Evolutionary conservation across 1,140 invertebrate species (phyloP).

Genomic region (Portunus trituberculatus): DNA sequence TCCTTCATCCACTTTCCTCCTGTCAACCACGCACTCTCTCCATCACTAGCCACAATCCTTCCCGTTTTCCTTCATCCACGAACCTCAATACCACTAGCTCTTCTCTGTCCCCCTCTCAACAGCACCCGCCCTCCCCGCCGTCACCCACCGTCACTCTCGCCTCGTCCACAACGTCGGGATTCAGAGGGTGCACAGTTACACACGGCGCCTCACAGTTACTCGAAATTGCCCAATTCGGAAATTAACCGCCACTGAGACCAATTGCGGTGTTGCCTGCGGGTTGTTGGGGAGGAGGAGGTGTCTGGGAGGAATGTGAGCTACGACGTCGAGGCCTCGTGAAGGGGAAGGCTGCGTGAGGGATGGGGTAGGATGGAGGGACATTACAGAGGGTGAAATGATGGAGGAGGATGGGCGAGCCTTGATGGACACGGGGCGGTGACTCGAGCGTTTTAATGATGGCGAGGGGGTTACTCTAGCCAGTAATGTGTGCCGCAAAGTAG

Average conservation of each 20-base stretch:
- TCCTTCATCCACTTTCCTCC: neutral
- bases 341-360: neutral
- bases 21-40: too few species aligned
- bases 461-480: neutral
- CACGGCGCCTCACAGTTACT: neutral
- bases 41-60: too few species aligned
- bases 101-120: neutral
- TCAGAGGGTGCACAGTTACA: neutral
- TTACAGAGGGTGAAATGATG: neutral
- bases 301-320: neutral
- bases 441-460: neutral
- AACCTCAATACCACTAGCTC: neutral
- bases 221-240: slow-evolving; percentile 22
- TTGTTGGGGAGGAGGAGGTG: neutral
- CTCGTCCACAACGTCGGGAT: neutral
- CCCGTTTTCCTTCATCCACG: too few species aligned
- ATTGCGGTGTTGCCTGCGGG: neutral
- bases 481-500: too few species aligned
- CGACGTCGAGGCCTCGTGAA: neutral
- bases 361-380: neutral
- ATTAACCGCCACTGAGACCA: neutral
- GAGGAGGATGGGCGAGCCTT: neutral
- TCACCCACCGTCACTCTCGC: neutral
- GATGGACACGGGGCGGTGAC: too few species aligned
- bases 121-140: neutral